Conservation (phyloP, 1,140 invertebrate genomes). For the Bombus pascuorum region DNA sequence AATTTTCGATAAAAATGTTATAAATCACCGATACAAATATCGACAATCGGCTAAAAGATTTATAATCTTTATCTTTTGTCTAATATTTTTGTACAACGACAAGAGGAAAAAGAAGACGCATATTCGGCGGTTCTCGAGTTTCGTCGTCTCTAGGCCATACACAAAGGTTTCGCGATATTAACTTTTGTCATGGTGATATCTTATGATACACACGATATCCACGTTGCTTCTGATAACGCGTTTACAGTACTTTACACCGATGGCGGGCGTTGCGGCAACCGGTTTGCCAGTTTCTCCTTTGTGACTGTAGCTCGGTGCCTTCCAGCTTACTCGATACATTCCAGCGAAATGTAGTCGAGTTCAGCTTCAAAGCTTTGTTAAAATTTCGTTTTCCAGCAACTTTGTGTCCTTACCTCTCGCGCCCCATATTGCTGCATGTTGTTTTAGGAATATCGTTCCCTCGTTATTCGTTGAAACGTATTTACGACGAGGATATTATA, state of each 20-base stretch:
- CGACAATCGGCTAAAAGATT: no score
- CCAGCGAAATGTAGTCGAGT: neutral
- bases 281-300: constrained; percentile 51
- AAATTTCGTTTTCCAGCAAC: neutral
- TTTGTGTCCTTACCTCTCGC: neutral
- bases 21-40: no score
- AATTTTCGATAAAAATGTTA: neutral
- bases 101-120: neutral
- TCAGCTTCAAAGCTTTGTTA: neutral
- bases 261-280: constrained; percentile 36
- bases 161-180: neutral
- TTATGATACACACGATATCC: no score
- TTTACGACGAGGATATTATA: neutral
- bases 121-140: neutral
- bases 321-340: no score
- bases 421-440: neutral
- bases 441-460: neutral
- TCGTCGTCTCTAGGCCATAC: neutral
- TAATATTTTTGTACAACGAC: no score
- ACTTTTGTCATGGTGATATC: neutral
- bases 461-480: neutral
- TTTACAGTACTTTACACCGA: neutral
- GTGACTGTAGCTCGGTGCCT: neutral
- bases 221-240: constrained; percentile 23
- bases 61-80: no score